These are phyloP conservation scores for Danio tinwini DNA, from an alignment of 2,797 vertebrate genomes.

Conservation along the genomic window DNA sequence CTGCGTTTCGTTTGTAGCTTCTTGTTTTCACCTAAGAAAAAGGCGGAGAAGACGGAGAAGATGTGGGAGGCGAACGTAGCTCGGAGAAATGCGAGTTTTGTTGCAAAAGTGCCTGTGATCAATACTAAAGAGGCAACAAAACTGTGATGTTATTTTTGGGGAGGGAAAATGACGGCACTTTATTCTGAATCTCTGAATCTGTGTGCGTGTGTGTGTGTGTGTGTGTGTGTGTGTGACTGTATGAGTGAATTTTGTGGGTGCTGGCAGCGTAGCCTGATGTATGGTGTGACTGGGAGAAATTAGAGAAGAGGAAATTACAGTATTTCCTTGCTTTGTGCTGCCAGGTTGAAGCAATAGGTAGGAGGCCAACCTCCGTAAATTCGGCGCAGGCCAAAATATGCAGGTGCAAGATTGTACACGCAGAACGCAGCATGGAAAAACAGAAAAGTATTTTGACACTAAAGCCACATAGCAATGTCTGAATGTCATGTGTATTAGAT, in stretches of 20 bases:
- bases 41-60: conserved; percentile 40
- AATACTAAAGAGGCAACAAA: conserved; percentile 63
- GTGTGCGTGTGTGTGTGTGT: conserved; percentile 33
- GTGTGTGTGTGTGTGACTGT: conserved; percentile 20
- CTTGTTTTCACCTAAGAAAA: conserved; percentile 53
- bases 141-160: conserved; percentile 69
- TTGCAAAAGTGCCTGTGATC: conserved; percentile 68
- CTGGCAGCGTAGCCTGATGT: conserved; percentile 7
- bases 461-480: neutral
- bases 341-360: neutral
- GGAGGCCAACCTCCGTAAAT: neutral
- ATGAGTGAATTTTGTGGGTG: conserved; percentile 36
- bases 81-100: conserved; percentile 66
- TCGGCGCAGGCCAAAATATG: neutral
- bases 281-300: conserved; percentile 11
- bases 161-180: conserved; percentile 60
- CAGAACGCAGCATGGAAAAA: neutral
- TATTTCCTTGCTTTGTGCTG: conserved; percentile 8
- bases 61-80: conserved; percentile 59
- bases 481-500: neutral
- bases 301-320: conserved; percentile 12
- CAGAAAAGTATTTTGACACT: neutral
- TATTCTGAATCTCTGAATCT: conserved; percentile 59
- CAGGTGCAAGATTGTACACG: neutral
- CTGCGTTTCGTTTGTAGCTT: conserved; percentile 48